Evolutionary conservation across 2,797 vertebrate genomes (phyloP), one percentile per base, ranked within the genome.

Genomic region (Bradypodion pumilum): DNA sequence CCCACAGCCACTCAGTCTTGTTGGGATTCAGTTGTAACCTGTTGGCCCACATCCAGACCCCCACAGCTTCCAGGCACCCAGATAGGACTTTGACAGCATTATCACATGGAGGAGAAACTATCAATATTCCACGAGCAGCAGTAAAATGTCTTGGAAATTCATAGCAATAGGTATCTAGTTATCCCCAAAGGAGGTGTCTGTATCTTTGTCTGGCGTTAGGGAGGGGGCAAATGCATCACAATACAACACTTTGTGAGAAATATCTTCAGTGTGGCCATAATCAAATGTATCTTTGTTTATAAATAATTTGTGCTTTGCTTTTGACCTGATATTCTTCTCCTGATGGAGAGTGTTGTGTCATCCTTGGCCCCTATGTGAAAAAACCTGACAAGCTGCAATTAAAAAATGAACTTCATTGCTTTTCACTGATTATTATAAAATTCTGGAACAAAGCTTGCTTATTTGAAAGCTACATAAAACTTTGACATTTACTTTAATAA

Each of bases 391-490:
- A 77, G 52, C 3, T n/a, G 40, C 7, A 70, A 32, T 32, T 42
- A 44, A 75, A 9, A 32, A 56, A 32, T 2, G 37, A 1, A 80
- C 52, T 52, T 32, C 9, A n/a, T 19, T 29, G 7, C 70, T 46
- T 62, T 37, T 65, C 59, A 37, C 74, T 49, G 0, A 35, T 0
- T 35, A 32, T 2, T 10, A 32, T 1, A 1, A 1, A 0, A 0
- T 27, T 37, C 84, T n/a, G 21, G 16, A 1, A 52, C 13, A 0
- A 60, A 32, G 19, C n/a, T 19, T 25, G 60, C 46, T 84, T 52
- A 65, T 37, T 40, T 29, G 23, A 87, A 85, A 0, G 5, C 37
- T 63, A 49, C 62, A 70, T 29, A 29, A 3, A 46, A 1, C 5
- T 0, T 19, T 81, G 40, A 4, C 10, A 0, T 1, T 0, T 25